Base-by-base conservation (phyloP, 2,888 invertebrate genomes). In the Agriopis aurantiaria region DNA sequence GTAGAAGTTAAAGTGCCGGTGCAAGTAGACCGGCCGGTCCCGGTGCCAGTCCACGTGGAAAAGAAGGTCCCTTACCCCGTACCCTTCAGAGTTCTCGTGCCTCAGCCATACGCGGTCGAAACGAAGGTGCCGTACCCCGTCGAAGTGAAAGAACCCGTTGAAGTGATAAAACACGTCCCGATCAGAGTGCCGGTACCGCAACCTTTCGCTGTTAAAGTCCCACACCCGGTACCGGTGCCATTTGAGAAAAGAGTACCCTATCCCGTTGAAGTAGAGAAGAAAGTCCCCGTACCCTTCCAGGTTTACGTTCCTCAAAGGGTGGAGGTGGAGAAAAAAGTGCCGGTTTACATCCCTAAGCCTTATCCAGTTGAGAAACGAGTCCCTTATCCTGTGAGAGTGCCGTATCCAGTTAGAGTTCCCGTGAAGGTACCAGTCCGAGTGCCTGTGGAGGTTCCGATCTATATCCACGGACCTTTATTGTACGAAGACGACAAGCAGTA, bases 81-180 rank as follows among this genome's bases (percentile, higher is more conserved):
- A 0, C 92, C 93, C 0, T 89, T 91, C 40, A 92, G 85, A 81
- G 88, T 94, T 43, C 78, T 88, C 62, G 90, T 95, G 40, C 94
- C 94, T 5, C 91, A 92, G 74, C 95, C 95, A 0, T 95, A 94
- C 78, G 91, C 95, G 10, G 91, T 96, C 94, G 95, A 95, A 85
- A 88, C 91, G 73, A 87, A 82, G 82, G 91, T 94, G 41, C 93
- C 92, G 2, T 91, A 91, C 76, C 92, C 91, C 0, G 90, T 93
- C 5, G 88, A 91, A 75, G 90, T 95, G 5, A 95, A 95, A 88
- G 91, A 94, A 71, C 93, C 92, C 12, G 81, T 86, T 23, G 91
- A 92, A 81, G 91, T 94, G 9, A 88, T 93, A 66, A 92, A 86
- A 78, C 93, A 92, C 74, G 90, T 93, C 11, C 88, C 89, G 17